Percentiles rank a stretch among this genome's conserved stretches.
These are phyloP conservation scores for Phenganax stokvisi DNA, from an alignment of 92 coral and sea anemone species.

Conservation along the genomic window DNA sequence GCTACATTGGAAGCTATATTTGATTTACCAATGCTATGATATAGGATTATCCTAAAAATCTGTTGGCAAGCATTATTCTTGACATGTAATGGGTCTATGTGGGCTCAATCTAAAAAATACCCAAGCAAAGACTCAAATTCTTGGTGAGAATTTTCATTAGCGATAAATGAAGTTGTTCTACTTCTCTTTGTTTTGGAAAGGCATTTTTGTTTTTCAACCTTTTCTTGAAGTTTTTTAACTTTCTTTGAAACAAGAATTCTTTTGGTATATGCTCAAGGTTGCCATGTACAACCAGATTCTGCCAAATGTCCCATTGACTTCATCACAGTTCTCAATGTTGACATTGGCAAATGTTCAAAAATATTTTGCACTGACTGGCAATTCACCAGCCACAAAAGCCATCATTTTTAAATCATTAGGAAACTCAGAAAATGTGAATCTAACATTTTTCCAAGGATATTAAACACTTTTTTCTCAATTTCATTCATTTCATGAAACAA, in stretches of 20 bases:
- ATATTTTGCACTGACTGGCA: slow-evolving; percentile 59
- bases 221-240: slow-evolving; percentile 43
- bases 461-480: slow-evolving; percentile 57
- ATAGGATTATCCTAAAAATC: slow-evolving; percentile 50
- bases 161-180: slow-evolving; percentile 44
- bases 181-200: slow-evolving; percentile 43
- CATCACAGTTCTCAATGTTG: slow-evolving; percentile 45
- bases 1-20: slow-evolving; percentile 37
- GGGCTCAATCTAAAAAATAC: slow-evolving; percentile 49
- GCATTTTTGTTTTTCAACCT: slow-evolving; percentile 42
- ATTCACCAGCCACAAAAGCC: slow-evolving; percentile 65
- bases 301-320: slow-evolving; percentile 52
- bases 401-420: slow-evolving; percentile 66
- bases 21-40: slow-evolving; percentile 56
- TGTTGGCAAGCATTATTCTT: slow-evolving; percentile 63
- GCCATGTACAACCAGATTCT: slow-evolving; percentile 46
- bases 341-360: slow-evolving; percentile 65
- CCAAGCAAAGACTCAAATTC: slow-evolving; percentile 61
- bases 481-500: slow-evolving; percentile 51
- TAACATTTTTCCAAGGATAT: slow-evolving; percentile 49
- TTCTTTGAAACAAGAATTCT: slow-evolving; percentile 48
- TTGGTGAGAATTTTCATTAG: slow-evolving; percentile 47
- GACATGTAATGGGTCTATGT: slow-evolving; percentile 49
- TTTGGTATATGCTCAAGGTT: slow-evolving; percentile 48
- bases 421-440: slow-evolving; percentile 62